phyloP scores from a whole-genome alignment of 2,888 invertebrate genomes.

The Aphidius colemani region DNA sequence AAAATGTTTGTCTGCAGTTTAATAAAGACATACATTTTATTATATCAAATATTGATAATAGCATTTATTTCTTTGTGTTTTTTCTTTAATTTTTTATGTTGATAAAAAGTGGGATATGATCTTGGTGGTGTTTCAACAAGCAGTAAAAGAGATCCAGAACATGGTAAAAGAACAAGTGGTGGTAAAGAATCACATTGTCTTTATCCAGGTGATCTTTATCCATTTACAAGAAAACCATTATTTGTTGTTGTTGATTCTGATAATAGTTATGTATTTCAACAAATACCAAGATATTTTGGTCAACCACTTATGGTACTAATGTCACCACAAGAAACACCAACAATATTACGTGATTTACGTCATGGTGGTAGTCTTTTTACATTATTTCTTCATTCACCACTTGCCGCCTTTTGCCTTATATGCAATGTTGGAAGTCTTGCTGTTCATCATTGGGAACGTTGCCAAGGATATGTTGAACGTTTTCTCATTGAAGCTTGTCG shows the following conservation, averaged over 20 bases:
- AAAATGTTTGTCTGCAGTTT: too few species aligned
- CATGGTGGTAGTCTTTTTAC: constrained; percentile 93
- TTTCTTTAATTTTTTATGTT: constrained; percentile 37
- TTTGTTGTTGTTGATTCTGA: constrained; percentile 95
- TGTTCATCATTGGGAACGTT: constrained; percentile 88
- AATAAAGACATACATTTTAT: background rate
- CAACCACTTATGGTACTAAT: constrained; percentile 91
- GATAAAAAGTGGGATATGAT: constrained; percentile 79
- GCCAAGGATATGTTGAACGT: constrained; percentile 83
- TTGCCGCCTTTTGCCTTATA: constrained; percentile 89
- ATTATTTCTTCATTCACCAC: constrained; percentile 91
- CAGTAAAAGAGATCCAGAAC: constrained; percentile 77
- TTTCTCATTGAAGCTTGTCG: constrained; percentile 89
- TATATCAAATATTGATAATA: too few species aligned
- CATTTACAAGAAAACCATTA: constrained; percentile 89
- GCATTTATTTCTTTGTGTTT: constrained; percentile 30
- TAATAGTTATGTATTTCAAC: constrained; percentile 90
- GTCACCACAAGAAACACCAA: constrained; percentile 90
- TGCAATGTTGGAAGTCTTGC: constrained; percentile 86
- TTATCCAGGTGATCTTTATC: constrained; percentile 91
- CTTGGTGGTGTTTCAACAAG: constrained; percentile 89
- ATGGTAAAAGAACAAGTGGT: constrained; percentile 60
- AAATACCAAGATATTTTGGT: constrained; percentile 89
- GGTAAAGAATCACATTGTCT: constrained; percentile 77
- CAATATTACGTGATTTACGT: constrained; percentile 78